A percentile compares a stretch with the other conserved stretches of the same genome.
Conservation (phyloP, 2,888 invertebrate genomes). For the Mythimna lalbum region DNA sequence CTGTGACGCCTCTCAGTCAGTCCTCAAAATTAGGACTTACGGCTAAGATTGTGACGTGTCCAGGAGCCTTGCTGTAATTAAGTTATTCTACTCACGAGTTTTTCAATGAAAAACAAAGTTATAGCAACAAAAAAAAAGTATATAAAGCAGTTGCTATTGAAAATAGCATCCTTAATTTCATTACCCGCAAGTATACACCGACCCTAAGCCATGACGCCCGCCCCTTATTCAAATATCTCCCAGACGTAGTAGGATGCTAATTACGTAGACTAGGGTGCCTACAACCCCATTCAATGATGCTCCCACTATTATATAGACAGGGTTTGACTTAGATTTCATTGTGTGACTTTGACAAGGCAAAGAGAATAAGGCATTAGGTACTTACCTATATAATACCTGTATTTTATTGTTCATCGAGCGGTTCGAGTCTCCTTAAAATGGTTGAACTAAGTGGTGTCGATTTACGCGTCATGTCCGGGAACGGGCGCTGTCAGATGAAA, state of each 20-base stretch:
- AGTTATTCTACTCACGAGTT: too few species aligned
- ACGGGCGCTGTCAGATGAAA: too few species aligned
- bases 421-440: too few species aligned
- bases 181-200: conserved; percentile 21
- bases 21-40: too few species aligned
- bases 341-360: conserved; percentile 18
- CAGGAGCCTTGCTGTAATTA: too few species aligned
- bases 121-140: neutral
- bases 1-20: too few species aligned
- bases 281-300: conserved; percentile 73
- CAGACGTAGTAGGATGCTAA: conserved; percentile 82
- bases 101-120: neutral
- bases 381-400: conserved; percentile 9
- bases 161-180: conserved; percentile 4
- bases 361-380: conserved; percentile 9
- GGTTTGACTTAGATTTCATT: conserved; percentile 60
- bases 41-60: too few species aligned
- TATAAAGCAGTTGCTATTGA: neutral
- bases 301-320: conserved; percentile 58
- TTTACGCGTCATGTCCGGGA: too few species aligned
- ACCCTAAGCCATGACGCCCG: conserved; percentile 48
- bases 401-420: too few species aligned
- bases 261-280: conserved; percentile 80
- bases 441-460: too few species aligned
- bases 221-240: conserved; percentile 82